phyloP scores from a whole-genome alignment of 2,888 invertebrate species.

The Melanostoma scalare region DNA sequence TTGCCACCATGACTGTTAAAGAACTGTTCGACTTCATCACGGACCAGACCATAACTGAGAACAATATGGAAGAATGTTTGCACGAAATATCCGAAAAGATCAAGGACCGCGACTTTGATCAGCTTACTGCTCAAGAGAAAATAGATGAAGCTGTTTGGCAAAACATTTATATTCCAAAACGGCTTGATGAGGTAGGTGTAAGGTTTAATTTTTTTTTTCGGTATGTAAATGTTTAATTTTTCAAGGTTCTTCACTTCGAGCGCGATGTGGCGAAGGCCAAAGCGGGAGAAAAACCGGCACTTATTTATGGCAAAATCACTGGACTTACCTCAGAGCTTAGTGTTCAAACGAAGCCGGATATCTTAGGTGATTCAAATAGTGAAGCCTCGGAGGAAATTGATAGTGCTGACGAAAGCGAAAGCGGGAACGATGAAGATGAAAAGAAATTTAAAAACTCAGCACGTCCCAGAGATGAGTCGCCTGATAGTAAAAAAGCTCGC shows the following conservation, averaged over 20 bases:
- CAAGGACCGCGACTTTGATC: conserved; percentile 85
- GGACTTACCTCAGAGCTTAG: conserved; percentile 92
- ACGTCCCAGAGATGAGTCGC: conserved; percentile 90
- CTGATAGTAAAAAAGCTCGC: conserved; percentile 90
- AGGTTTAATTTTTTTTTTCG: not conserved
- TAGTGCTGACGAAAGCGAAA: conserved; percentile 67
- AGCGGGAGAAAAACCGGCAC: conserved; percentile 87
- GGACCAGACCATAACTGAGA: conserved; percentile 91
- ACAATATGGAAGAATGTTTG: conserved; percentile 91
- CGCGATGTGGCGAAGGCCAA: conserved; percentile 92
- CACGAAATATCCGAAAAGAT: conserved; percentile 88
- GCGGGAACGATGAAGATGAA: conserved; percentile 77
- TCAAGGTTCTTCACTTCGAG: conserved; percentile 91
- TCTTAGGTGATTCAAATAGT: conserved; percentile 78
- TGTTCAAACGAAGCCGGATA: conserved; percentile 87
- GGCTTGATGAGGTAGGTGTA: conserved; percentile 90
- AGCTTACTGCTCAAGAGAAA: conserved; percentile 88
- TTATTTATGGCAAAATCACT: conserved; percentile 93
- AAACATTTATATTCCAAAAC: conserved; percentile 95
- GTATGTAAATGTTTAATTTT: conserved; percentile 46
- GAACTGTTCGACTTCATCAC: conserved; percentile 98
- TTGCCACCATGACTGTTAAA: conserved; percentile 95
- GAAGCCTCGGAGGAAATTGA: conserved; percentile 68
- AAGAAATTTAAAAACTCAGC: conserved; percentile 86
- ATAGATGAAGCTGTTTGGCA: conserved; percentile 97